phyloP scores from a whole-genome alignment of 2,888 invertebrate species.

The Tortrix viridana region DNA sequence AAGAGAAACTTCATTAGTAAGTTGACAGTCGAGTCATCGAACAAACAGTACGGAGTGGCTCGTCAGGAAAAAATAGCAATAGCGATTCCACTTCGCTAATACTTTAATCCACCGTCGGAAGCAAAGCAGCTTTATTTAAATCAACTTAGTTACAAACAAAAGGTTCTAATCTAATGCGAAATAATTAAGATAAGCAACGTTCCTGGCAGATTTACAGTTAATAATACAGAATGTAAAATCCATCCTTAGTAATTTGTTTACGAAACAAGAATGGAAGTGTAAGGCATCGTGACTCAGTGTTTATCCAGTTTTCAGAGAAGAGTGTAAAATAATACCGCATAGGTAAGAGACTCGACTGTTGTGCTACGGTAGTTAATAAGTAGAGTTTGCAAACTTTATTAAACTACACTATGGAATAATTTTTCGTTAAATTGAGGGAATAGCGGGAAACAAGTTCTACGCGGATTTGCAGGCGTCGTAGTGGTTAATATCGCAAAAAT shows the following conservation, averaged over 20 bases:
- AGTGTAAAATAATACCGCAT: too few species aligned
- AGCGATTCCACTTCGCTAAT: slow-evolving; percentile 25
- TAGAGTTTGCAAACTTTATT: too few species aligned
- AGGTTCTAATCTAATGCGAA: slow-evolving; percentile 39
- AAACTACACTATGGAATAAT: too few species aligned
- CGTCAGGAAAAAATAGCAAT: slow-evolving; percentile 22
- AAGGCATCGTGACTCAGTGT: too few species aligned
- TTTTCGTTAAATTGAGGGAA: too few species aligned
- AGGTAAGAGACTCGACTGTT: too few species aligned
- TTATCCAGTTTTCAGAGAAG: too few species aligned
- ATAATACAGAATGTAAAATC: slow-evolving; percentile 30
- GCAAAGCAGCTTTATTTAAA: slow-evolving; percentile 41
- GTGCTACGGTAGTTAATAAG: too few species aligned
- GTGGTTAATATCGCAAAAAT: too few species aligned
- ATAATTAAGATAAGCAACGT: slow-evolving; percentile 40
- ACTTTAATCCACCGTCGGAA: slow-evolving; percentile 28
- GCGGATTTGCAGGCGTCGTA: too few species aligned
- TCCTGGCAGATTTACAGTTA: slow-evolving; percentile 36
- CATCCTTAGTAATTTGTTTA: slow-evolving; percentile 27
- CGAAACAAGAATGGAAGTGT: not conserved
- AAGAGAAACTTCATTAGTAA: not conserved
- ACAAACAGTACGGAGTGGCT: not conserved
- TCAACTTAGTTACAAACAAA: slow-evolving; percentile 41
- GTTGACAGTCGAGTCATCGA: not conserved
- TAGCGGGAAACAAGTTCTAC: too few species aligned